These are phyloP conservation scores for Lophius piscatorius DNA, from an alignment of 2,113 vertebrate genomes.

Conservation along the genomic window DNA sequence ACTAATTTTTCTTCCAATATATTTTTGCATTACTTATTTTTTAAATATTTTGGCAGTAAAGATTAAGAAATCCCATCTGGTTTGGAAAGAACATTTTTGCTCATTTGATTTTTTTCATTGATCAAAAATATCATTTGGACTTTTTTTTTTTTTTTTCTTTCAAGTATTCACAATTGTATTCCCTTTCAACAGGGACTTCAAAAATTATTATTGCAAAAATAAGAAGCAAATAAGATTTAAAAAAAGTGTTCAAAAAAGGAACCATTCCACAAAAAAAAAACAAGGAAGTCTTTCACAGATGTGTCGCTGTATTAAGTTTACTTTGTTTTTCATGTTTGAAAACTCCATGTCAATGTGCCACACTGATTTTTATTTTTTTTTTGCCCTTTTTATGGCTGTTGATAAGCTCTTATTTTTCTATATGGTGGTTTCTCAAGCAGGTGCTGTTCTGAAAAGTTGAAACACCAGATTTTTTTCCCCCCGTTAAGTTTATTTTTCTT, in stretches of 20 bases:
- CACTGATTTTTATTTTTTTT: slow-evolving; percentile 53
- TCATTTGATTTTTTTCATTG: slow-evolving; percentile 36
- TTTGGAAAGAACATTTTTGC: slow-evolving; percentile 68
- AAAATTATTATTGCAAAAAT: slow-evolving; percentile 21
- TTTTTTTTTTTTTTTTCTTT: neutral
- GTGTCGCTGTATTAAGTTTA: slow-evolving; percentile 75
- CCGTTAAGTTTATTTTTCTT: slow-evolving; percentile 25
- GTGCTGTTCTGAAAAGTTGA: slow-evolving; percentile 77
- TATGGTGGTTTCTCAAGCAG: slow-evolving; percentile 65
- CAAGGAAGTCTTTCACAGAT: slow-evolving; percentile 72
- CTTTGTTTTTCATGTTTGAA: slow-evolving; percentile 70
- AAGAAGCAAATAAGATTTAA: slow-evolving; percentile 17
- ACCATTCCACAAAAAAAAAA: slow-evolving; percentile 76
- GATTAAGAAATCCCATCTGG: slow-evolving; percentile 33
- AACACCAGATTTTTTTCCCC: slow-evolving; percentile 66
- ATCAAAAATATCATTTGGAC: slow-evolving; percentile 30
- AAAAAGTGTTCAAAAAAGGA: slow-evolving; percentile 53
- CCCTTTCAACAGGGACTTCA: slow-evolving; percentile 19
- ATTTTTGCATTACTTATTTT: slow-evolving; percentile 31
- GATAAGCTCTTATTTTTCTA: slow-evolving; percentile 70
- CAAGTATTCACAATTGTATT: slow-evolving; percentile 18
- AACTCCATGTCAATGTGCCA: slow-evolving; percentile 81
- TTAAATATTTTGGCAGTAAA: slow-evolving; percentile 55
- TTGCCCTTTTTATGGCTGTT: slow-evolving; percentile 48
- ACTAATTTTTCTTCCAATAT: slow-evolving; percentile 14